Percentiles rank a stretch among this genome's conserved stretches.
Conservation (phyloP, 2,888 invertebrate genomes). For the Neoaliturus tenellus region DNA sequence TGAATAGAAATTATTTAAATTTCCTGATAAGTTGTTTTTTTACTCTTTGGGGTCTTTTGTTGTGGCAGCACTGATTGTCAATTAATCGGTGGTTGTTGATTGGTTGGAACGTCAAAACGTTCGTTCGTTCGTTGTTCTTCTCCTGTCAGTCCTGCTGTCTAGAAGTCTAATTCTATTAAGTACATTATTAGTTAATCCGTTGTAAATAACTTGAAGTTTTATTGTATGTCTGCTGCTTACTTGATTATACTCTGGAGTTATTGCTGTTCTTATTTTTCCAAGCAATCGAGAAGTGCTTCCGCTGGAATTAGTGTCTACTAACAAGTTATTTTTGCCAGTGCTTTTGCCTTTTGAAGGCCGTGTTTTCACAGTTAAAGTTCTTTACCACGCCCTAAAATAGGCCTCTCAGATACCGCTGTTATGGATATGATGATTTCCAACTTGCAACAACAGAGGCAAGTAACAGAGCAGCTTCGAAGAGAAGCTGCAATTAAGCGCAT, state of each 20-base stretch:
- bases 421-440: slow-evolving; percentile 96
- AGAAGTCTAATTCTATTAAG: too few species aligned
- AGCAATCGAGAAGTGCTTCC: not conserved
- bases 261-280: not conserved
- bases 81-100: not conserved
- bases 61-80: not conserved
- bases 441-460: slow-evolving; percentile 94
- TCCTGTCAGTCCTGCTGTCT: too few species aligned
- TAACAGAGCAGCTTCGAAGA: slow-evolving; percentile 94
- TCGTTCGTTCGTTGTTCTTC: too few species aligned
- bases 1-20: too few species aligned
- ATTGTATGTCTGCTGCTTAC: not conserved
- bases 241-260: not conserved
- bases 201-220: too few species aligned
- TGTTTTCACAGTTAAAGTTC: not conserved
- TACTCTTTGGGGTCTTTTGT: not conserved
- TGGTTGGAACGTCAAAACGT: too few species aligned
- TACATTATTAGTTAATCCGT: too few species aligned
- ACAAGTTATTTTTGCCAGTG: not conserved
- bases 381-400: slow-evolving; percentile 78
- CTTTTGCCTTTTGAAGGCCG: not conserved
- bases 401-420: slow-evolving; percentile 92
- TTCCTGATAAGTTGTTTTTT: not conserved
- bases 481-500: slow-evolving; percentile 93
- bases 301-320: not conserved